phyloP scores from a whole-genome alignment of 2,113 vertebrate genomes.

The Cryptotis parvus region DNA sequence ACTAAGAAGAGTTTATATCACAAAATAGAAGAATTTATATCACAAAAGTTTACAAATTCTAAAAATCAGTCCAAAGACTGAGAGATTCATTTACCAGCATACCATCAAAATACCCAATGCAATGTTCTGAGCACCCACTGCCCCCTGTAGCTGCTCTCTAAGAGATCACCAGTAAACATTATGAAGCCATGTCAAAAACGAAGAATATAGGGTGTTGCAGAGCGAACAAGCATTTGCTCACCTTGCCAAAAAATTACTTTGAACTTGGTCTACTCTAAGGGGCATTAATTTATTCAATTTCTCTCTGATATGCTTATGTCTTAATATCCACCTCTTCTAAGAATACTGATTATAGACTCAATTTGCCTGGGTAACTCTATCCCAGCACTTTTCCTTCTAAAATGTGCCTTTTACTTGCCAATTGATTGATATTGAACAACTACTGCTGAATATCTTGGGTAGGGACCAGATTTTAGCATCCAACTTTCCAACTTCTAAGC shows the following conservation, averaged over 20 bases:
- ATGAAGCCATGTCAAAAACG: background rate
- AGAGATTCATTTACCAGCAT: background rate
- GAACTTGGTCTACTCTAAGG: background rate
- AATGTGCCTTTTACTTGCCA: slow-evolving; percentile 21
- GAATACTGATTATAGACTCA: background rate
- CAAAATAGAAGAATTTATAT: background rate
- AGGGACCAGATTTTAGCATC: background rate
- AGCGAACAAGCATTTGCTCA: background rate
- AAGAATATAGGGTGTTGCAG: too few species aligned
- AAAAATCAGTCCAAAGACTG: background rate
- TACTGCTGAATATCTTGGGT: slow-evolving; percentile 52
- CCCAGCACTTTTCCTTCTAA: background rate
- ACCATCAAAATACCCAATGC: background rate
- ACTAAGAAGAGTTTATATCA: background rate
- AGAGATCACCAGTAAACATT: background rate
- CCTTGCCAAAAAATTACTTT: background rate
- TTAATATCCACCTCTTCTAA: background rate
- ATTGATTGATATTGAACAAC: background rate
- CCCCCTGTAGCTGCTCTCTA: too few species aligned
- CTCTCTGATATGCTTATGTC: background rate
- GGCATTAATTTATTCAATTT: background rate
- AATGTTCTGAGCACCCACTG: too few species aligned
- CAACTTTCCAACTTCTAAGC: slow-evolving; percentile 6
- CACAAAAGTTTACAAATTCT: slow-evolving; percentile 5
- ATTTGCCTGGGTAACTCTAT: background rate